Conservation (phyloP, 2,113 vertebrate genomes). For the Castor canadensis region DNA sequence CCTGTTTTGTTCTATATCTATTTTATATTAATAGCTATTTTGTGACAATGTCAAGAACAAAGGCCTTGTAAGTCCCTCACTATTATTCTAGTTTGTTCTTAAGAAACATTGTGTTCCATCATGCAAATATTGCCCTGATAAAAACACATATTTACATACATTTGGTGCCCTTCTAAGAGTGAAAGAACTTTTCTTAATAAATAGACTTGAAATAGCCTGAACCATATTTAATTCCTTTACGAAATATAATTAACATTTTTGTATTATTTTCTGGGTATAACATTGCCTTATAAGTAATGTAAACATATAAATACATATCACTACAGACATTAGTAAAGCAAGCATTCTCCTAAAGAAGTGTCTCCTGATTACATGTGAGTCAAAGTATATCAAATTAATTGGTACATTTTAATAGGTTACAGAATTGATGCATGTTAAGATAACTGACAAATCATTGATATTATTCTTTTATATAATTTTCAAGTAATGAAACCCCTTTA, state of each 20-base stretch:
- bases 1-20: background rate
- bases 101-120: background rate
- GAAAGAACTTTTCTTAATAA: background rate
- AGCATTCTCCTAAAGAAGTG: slow-evolving; percentile 48
- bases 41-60: background rate
- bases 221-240: background rate
- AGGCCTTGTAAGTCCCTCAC: background rate
- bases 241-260: background rate
- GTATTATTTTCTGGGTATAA: background rate
- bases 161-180: background rate
- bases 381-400: slow-evolving; percentile 41
- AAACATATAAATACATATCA: background rate
- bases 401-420: background rate
- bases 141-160: background rate
- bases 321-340: slow-evolving; percentile 39
- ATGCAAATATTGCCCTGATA: background rate
- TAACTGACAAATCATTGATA: background rate
- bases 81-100: background rate
- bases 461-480: slow-evolving; percentile 22
- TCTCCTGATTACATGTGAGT: slow-evolving; percentile 26
- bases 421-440: slow-evolving; percentile 1
- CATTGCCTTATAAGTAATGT: background rate
- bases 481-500: background rate
- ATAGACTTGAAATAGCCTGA: background rate
- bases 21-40: background rate